Percentiles rank a stretch among this genome's conserved stretches.
Conservation (phyloP, 2,797 vertebrate genomes). For the Caiman crocodilus region DNA sequence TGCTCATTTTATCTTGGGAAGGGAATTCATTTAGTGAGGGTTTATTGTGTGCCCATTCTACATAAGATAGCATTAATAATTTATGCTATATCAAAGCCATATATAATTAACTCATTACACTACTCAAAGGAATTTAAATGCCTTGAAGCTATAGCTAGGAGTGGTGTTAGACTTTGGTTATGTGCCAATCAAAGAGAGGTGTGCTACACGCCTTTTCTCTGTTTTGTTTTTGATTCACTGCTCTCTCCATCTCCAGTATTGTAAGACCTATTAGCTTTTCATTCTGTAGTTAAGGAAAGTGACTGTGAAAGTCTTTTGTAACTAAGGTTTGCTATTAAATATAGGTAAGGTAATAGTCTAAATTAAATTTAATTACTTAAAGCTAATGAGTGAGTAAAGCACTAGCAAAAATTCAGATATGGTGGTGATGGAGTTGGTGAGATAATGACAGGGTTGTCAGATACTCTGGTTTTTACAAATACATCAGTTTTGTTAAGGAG, state of each 20-base stretch:
- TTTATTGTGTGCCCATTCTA: background rate
- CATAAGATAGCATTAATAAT: background rate
- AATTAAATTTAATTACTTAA: background rate
- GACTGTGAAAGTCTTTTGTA: background rate
- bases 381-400: background rate
- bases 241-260: background rate
- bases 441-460: background rate
- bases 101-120: background rate
- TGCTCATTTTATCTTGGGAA: conserved; percentile 16
- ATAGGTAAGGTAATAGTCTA: background rate
- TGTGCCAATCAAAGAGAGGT: background rate
- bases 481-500: background rate
- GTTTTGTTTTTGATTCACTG: background rate
- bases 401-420: conserved; percentile 1
- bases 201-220: background rate
- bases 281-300: conserved; percentile 32
- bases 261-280: background rate
- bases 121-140: conserved; percentile 20
- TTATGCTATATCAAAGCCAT: background rate
- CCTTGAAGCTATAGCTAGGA: background rate
- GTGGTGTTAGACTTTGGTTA: background rate
- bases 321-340: background rate
- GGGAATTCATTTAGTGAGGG: conserved; percentile 14
- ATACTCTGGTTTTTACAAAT: background rate
- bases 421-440: background rate